These are phyloP conservation scores for Rotaria magnacalcarata DNA, from an alignment of 2,888 invertebrate genomes.

Conservation along the genomic window DNA sequence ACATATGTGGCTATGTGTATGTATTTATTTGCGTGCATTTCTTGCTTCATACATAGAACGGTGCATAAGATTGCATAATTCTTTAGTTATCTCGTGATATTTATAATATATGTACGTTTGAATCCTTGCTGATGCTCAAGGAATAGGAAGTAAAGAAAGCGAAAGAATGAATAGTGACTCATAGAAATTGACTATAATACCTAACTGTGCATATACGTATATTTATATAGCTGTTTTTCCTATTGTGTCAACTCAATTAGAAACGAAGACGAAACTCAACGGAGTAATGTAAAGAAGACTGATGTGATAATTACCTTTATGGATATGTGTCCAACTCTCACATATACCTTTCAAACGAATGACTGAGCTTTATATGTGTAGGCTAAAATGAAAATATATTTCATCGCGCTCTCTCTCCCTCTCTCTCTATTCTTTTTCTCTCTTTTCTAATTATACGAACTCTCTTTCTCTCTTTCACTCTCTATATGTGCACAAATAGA, in stretches of 20 bases:
- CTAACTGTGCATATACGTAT: neutral
- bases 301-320: constrained; percentile 1
- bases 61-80: neutral
- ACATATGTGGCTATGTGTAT: neutral
- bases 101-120: neutral
- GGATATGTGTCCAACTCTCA: neutral
- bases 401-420: neutral
- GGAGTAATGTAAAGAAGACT: neutral
- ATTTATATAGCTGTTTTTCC: neutral
- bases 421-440: constrained; percentile 15
- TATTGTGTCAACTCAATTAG: neutral
- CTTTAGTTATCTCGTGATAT: neutral
- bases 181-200: neutral
- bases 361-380: neutral
- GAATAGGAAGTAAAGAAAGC: neutral
- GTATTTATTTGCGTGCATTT: neutral
- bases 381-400: constrained; percentile 16
- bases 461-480: constrained; percentile 6
- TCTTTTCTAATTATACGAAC: neutral
- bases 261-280: neutral
- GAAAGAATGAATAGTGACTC: neutral
- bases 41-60: neutral
- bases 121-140: neutral
- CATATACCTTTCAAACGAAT: neutral
- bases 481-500: constrained; percentile 4